phyloP scores from a whole-genome alignment of 2,797 vertebrate species.

The Hippoglossus hippoglossus region DNA sequence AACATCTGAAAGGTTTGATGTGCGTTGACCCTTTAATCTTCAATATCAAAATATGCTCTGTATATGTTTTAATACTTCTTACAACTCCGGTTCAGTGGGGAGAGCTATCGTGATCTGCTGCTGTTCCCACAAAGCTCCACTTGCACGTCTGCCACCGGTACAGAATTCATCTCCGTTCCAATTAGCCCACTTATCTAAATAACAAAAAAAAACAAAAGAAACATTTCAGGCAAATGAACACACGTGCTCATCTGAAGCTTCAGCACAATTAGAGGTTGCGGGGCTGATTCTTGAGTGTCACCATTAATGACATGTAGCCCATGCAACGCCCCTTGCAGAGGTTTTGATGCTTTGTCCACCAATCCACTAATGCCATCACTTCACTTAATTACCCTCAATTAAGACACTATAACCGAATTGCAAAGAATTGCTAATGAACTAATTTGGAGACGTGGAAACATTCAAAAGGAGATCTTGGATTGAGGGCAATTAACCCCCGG shows the following conservation, averaged over 20 bases:
- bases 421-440: slow-evolving; percentile 86
- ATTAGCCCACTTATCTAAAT: slow-evolving; percentile 78
- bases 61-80: neutral
- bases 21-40: neutral
- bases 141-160: slow-evolving; percentile 56
- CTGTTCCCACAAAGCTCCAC: slow-evolving; percentile 37
- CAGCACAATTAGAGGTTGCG: slow-evolving; percentile 54
- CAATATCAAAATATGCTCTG: neutral
- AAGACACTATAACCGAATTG: slow-evolving; percentile 80
- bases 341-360: slow-evolving; percentile 82
- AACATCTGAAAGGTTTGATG: neutral
- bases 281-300: slow-evolving; percentile 72
- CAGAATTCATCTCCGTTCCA: slow-evolving; percentile 53
- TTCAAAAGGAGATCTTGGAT: slow-evolving; percentile 72
- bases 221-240: slow-evolving; percentile 65
- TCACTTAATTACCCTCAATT: slow-evolving; percentile 86
- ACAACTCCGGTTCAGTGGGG: neutral
- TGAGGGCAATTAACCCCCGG: slow-evolving; percentile 77
- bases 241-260: slow-evolving; percentile 62
- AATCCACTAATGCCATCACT: slow-evolving; percentile 80
- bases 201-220: slow-evolving; percentile 56
- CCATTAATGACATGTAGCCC: slow-evolving; percentile 76
- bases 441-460: slow-evolving; percentile 77
- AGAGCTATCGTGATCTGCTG: slow-evolving; percentile 15
- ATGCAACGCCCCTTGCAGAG: slow-evolving; percentile 59